These are phyloP conservation scores for Troglohyphantes excavatus DNA, from an alignment of 2,888 invertebrate genomes.

Conservation along the genomic window DNA sequence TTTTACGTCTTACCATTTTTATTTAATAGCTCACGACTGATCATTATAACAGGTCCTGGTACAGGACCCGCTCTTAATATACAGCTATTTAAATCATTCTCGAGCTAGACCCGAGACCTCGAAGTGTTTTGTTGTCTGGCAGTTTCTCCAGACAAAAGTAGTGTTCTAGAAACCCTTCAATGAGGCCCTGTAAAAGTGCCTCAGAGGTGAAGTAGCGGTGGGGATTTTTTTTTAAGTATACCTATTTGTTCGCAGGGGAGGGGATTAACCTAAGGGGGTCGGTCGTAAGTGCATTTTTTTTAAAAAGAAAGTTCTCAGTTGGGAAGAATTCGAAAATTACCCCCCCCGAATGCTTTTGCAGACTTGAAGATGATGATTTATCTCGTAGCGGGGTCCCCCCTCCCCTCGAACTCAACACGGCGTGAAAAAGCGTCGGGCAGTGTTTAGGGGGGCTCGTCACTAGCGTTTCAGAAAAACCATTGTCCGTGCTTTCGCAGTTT, in stretches of 20 bases:
- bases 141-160: background rate
- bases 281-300: constrained; percentile 1
- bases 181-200: background rate
- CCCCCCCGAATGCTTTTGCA: background rate
- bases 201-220: background rate
- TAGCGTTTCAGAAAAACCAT: background rate
- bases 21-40: too few species aligned
- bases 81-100: background rate
- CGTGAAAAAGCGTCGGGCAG: background rate
- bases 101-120: background rate
- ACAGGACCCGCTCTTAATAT: too few species aligned
- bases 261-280: background rate
- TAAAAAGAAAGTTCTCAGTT: background rate
- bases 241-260: background rate
- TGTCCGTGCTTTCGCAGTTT: background rate
- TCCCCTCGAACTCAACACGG: background rate
- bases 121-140: background rate
- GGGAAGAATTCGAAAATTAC: constrained; percentile 2
- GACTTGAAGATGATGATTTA: constrained; percentile 5
- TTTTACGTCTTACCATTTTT: too few species aligned
- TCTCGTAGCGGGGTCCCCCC: background rate
- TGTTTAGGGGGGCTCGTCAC: background rate
- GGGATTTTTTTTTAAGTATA: background rate
- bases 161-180: background rate
- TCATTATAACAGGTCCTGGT: too few species aligned